Conservation (phyloP, 2,888 invertebrate species). For the Drosophila suboccidentalis region DNA sequence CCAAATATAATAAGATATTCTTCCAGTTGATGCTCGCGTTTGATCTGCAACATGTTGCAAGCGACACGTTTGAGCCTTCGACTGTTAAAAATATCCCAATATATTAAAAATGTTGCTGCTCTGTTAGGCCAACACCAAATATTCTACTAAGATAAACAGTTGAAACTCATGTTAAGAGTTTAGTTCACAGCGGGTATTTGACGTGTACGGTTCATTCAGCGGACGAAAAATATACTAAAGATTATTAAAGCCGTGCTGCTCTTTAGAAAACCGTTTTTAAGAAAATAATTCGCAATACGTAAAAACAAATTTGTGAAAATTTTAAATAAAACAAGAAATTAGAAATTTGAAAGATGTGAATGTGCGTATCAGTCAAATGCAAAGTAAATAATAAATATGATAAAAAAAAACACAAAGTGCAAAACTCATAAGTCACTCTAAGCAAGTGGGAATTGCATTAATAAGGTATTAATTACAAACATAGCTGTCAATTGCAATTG, state of each 20-base stretch:
- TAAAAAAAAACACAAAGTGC: neutral
- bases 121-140: no score
- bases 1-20: slow-evolving; percentile 1
- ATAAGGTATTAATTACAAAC: neutral
- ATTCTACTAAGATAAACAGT: neutral
- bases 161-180: slow-evolving; percentile 10
- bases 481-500: neutral
- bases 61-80: neutral
- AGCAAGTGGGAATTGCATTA: neutral
- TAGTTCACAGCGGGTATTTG: slow-evolving; percentile 41
- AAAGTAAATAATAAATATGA: neutral
- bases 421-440: neutral
- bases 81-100: slow-evolving; percentile 34
- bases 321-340: neutral
- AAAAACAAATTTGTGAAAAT: neutral
- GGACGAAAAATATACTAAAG: neutral
- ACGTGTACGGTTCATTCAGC: slow-evolving; percentile 18
- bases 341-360: neutral
- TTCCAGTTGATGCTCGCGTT: neutral
- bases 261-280: neutral
- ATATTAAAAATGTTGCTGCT: neutral
- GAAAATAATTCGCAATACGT: neutral
- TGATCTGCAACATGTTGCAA: slow-evolving; percentile 30
- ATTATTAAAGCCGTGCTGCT: neutral
- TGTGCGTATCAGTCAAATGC: neutral